A percentile compares a stretch with the other conserved stretches of the same genome.
These are phyloP conservation scores for Chaitophorus viminalis DNA, from an alignment of 2,888 invertebrate species.

Conservation along the genomic window DNA sequence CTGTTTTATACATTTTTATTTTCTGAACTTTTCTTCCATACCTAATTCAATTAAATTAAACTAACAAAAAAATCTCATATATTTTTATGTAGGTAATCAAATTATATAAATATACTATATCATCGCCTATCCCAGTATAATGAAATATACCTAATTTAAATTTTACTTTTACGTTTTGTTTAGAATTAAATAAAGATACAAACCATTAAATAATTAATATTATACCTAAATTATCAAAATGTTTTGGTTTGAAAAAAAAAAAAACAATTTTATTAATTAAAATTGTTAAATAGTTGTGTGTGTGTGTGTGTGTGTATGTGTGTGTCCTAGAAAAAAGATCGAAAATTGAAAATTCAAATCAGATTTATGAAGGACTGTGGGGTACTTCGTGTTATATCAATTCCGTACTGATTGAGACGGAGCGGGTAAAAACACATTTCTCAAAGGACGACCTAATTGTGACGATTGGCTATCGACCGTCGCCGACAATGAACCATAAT, in stretches of 20 bases:
- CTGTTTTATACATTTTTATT: slow-evolving; percentile 16
- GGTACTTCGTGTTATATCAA: slow-evolving; percentile 23
- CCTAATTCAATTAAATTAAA: slow-evolving; percentile 21
- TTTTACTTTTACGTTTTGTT: not conserved
- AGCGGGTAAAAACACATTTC: slow-evolving; percentile 60
- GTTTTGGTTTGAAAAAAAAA: no score
- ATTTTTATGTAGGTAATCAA: not conserved
- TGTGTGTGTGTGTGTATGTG: slow-evolving; percentile 11
- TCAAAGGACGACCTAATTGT: slow-evolving; percentile 61
- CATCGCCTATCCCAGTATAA: no score
- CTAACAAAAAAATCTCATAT: not conserved
- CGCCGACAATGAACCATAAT: slow-evolving; percentile 60
- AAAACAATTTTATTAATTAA: no score
- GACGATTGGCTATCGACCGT: slow-evolving; percentile 60
- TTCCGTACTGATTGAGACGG: slow-evolving; percentile 57
- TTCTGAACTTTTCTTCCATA: slow-evolving; percentile 22
- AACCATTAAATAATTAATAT: no score
- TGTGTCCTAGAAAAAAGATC: slow-evolving; percentile 1
- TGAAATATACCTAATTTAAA: not conserved
- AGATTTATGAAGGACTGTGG: not conserved
- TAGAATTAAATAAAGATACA: no score
- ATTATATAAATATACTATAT: no score
- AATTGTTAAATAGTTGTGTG: not conserved
- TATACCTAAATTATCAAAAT: no score
- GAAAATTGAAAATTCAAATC: slow-evolving; percentile 44